Base-by-base conservation (phyloP, 1,140 invertebrate genomes). In the Druon quercuslanigerum region DNA sequence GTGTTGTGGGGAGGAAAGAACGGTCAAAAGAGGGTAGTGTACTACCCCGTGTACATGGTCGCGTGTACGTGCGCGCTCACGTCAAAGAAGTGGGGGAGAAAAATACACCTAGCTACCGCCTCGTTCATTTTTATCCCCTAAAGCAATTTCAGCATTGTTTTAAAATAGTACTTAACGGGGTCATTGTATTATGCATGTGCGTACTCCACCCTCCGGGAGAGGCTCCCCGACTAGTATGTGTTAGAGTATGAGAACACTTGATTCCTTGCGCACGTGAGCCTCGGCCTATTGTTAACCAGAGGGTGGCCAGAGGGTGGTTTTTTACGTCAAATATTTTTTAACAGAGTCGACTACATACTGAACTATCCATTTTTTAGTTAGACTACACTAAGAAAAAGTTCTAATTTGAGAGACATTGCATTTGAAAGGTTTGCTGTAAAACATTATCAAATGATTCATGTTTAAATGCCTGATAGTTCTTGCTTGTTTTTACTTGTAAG, bases 141-240 rank as follows among this genome's bases (percentile, higher is more conserved):
- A 92, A 92, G 91, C 91, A 92, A 92, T 92, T 92, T 92, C 90
- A 91, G 90, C 90, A 92, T 92, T 92, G 91, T 92, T 92, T 92
- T 92, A 91, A 92, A 92, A 92, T 92, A 91, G 91, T 92, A 92
- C 91, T 92, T 92, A 92, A 89, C 90, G 89, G 89, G 91, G 90
- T 92, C 90, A 92, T 92, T 92, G 90, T 92, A 92, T 92, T 92
- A 92, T 92, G 91, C 91, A 92, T 92, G 90, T 87, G 87, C 89
- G 86, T 88, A 87, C 88, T 86, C 83, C 79, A 79, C 81, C 83
- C 84, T 85, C 80, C 81, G 80, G 80, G 75, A 77, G 79, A 82
- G 80, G 80, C 78, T 80, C 76, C 80, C 79, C 82, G 82, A 80
- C 79, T 84, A 40, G 78, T 84, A 84, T 86, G 86, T 87, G 84